Evolutionary conservation across 53 echinoderm and acorn worm genomes (phyloP), one percentile per base, ranked within the genome.

Genomic region (Temnopleurus reevesii): DNA sequence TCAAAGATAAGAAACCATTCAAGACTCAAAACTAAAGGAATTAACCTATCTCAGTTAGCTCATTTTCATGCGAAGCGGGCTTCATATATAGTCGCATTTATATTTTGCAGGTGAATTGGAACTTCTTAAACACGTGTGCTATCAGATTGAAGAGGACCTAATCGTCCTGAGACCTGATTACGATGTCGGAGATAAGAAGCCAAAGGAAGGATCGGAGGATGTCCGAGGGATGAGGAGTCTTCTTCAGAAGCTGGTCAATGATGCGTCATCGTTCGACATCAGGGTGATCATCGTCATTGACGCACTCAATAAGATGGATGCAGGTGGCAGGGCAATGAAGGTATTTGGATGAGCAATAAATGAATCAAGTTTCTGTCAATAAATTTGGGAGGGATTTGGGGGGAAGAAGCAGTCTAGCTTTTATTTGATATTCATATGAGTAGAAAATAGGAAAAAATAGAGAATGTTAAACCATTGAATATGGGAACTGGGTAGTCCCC

Each of bases 291-390:
- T 95, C 25, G 90, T 94, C 86, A 91, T 95, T 31, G 95, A 95
- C 60, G 93, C 91, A 2, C 92, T 95, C 28, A 79, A 95, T 49
- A 95, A 94, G 89, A 30, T 95, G 56, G 94, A 94, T 18, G 59
- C 84, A 9, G 91, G 79, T 53, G 92, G 91, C 27, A 93, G 90
- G 60, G 91, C 95, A 23, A 86, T 87, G 76, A 94, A 94, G 94
- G 95, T 93, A 84, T 19, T 45, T 34, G 4, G 3, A n/a, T 41
- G 41, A 41, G 15, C 49, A 12, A 12, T 15, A 12, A 15, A 49
- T 15, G 15, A 49, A 49, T 1, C 15, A 1, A 49, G n/a, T n/a
- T n/a, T n/a, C n/a, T n/a, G n/a, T n/a, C n/a, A n/a, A n/a, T n/a
- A n/a, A n/a, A n/a, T n/a, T n/a, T n/a, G n/a, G n/a, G n/a, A n/a